Conservation (phyloP, 2,113 vertebrate species). For the Erinaceus europaeus region DNA sequence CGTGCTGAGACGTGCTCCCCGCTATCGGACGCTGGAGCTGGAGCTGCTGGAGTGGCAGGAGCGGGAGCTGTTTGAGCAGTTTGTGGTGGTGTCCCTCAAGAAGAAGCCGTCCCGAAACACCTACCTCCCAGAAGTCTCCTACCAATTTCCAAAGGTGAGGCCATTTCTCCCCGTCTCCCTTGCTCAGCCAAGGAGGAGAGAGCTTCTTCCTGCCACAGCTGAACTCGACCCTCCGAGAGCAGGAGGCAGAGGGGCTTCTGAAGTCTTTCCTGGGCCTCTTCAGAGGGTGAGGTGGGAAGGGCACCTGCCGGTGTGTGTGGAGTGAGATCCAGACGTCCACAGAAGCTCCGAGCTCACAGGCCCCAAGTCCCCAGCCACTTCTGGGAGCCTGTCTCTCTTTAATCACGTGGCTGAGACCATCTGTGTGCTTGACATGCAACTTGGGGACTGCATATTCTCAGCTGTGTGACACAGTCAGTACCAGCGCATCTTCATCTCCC, state of each 20-base stretch:
- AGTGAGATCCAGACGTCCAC: not conserved
- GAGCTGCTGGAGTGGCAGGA: slow-evolving; percentile 99
- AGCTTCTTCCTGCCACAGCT: not conserved
- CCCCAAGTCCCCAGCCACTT: not conserved
- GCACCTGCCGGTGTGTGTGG: not conserved
- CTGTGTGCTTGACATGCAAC: not conserved
- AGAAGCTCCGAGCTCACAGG: no score
- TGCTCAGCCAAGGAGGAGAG: not conserved
- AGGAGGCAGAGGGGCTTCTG: no score
- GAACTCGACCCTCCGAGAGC: no score
- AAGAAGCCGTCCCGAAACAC: slow-evolving; percentile 96
- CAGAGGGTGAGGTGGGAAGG: not conserved
- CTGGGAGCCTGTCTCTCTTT: not conserved
- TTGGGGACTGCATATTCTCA: not conserved
- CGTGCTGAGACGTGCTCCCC: slow-evolving; percentile 93
- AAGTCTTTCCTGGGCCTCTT: not conserved
- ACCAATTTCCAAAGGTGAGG: slow-evolving; percentile 98
- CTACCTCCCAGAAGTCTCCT: slow-evolving; percentile 95
- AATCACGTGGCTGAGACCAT: not conserved
- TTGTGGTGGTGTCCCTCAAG: slow-evolving; percentile 97
- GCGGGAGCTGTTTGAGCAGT: slow-evolving; percentile 97
- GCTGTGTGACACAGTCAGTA: not conserved
- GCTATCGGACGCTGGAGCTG: slow-evolving; percentile 96
- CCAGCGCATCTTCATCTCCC: not conserved
- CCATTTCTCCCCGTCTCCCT: not conserved